phyloP scores from a whole-genome alignment of 92 coral and sea anemone genomes.

The Palythoa grandis region DNA sequence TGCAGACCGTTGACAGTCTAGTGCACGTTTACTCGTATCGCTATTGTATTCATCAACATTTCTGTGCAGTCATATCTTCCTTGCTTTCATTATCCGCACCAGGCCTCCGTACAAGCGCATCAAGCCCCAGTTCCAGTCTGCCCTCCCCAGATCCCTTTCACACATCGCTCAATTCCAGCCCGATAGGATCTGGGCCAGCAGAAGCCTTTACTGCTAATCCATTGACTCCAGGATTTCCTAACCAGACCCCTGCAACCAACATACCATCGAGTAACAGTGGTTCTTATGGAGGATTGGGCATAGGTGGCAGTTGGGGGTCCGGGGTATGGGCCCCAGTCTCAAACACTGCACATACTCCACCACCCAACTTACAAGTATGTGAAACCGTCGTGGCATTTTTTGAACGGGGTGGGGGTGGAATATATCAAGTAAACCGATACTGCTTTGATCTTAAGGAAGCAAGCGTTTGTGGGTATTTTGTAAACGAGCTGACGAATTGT shows the following conservation, averaged over 20 bases:
- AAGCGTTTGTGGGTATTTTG: not conserved
- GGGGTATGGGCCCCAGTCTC: constrained; percentile 94
- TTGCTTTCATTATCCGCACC: not conserved
- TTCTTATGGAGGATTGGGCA: constrained; percentile 90
- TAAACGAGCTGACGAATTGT: not conserved
- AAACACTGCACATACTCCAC: constrained; percentile 36
- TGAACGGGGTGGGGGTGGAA: not conserved
- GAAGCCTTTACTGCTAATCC: constrained; percentile 58
- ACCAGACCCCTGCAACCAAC: constrained; percentile 62
- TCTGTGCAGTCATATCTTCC: not conserved
- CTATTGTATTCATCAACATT: not conserved
- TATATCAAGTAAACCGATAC: not conserved
- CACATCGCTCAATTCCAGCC: constrained; percentile 39
- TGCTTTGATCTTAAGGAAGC: not conserved
- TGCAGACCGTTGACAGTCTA: no score
- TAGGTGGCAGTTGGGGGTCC: constrained; percentile 86
- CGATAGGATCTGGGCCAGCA: constrained; percentile 50
- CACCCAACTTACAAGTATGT: constrained; percentile 37
- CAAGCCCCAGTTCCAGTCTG: constrained; percentile 38
- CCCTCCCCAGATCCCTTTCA: constrained; percentile 56
- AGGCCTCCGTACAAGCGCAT: constrained; percentile 25
- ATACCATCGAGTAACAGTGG: constrained; percentile 50
- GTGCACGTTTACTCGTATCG: not conserved
- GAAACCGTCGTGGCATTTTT: not conserved
- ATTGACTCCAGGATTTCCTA: constrained; percentile 58